Base-by-base conservation (phyloP, 2,888 invertebrate genomes). In the Apamea monoglypha region DNA sequence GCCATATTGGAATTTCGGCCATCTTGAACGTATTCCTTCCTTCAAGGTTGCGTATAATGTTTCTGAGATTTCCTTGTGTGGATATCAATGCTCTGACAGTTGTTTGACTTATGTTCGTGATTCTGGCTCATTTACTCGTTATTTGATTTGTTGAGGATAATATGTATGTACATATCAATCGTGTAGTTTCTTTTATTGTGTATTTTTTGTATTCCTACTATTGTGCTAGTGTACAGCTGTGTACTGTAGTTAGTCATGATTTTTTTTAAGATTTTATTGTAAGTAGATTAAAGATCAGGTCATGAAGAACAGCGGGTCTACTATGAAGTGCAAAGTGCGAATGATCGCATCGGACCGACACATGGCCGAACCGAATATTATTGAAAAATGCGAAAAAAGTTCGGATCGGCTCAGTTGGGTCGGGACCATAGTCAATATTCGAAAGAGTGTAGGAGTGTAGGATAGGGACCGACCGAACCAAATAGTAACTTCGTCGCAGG, bases 1-100 rank as follows among this genome's bases (percentile, higher is more conserved):
- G 47, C 84, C 85, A 89, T 90, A 90, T 91, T 90, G 88, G 87
- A 86, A 86, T 90, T 89, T 89, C 81, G 85, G 81, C 79, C 71
- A 66, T 61, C 61, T 82, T 66, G 66, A 74, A 69, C 69, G 36
- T 87, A 87, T 90, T 88, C 70, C 64, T 73, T 69, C 10, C 44
- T 76, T 47, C 90, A 85, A 90, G 90, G 88, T 56, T 78, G 53
- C 56, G 66, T 25, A 50, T 68, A 67, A 76, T 84, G 21, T 71
- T 75, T 71, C 36, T 47, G 61, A 21, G 71, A 73, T 80, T 73
- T 77, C 85, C 78, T 71, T 74, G 61, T 47, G 76, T 40, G 40
- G 61, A 68, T 74, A 82, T 88, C 76, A 84, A 78, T 68, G 78
- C 18, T 82, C 76, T 82, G 88, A 78, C 83, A 78, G 74, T 44